Conservation (phyloP, 2,797 vertebrate species). For the Serranus cabrilla region DNA sequence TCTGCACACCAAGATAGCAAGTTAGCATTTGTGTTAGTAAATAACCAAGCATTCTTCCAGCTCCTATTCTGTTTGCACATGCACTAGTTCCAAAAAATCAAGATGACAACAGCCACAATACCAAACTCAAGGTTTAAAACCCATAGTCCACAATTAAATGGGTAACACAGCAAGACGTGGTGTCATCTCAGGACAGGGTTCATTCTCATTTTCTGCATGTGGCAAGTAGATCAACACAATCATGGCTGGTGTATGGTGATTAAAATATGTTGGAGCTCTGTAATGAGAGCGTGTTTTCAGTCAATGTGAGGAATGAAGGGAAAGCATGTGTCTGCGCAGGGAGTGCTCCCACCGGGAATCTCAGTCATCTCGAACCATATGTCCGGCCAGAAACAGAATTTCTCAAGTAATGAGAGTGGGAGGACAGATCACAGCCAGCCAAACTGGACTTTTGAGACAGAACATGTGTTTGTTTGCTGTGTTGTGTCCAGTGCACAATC, state of each 20-base stretch:
- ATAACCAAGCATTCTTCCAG: too few species aligned
- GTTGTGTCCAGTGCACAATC: constrained; percentile 11
- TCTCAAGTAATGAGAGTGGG: constrained; percentile 53
- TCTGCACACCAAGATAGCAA: too few species aligned
- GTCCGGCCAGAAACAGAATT: constrained; percentile 58
- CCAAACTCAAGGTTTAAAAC: too few species aligned
- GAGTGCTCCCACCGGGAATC: constrained; percentile 64
- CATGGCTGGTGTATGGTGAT: constrained; percentile 29
- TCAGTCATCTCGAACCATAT: constrained; percentile 65
- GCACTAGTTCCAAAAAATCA: too few species aligned
- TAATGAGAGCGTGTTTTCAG: constrained; percentile 52
- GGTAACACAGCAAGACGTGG: background rate
- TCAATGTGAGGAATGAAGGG: constrained; percentile 52
- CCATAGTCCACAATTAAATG: too few species aligned
- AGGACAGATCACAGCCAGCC: constrained; percentile 36
- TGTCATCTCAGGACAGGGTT: constrained; percentile 14
- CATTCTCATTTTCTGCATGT: constrained; percentile 12
- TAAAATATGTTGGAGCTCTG: constrained; percentile 51
- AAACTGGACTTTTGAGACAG: constrained; percentile 32
- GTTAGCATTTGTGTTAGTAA: too few species aligned
- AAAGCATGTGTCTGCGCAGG: constrained; percentile 57
- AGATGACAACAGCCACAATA: too few species aligned
- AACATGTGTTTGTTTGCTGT: constrained; percentile 23
- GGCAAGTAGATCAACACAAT: constrained; percentile 12
- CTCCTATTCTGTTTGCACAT: too few species aligned